Conservation (phyloP, 2,113 vertebrate genomes). For the Rhynchomys soricoides region DNA sequence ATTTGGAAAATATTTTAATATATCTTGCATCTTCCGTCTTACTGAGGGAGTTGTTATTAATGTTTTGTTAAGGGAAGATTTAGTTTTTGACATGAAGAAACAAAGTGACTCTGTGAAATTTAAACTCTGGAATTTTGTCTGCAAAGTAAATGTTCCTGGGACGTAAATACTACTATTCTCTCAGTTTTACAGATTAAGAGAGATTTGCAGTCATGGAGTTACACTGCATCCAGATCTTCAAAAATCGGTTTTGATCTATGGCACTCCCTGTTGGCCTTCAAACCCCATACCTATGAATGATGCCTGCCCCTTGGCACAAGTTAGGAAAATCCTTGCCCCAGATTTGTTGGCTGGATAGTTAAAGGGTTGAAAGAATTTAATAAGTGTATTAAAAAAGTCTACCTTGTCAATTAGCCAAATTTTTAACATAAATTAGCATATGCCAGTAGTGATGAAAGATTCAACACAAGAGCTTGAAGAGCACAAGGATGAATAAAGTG, state of each 20-base stretch:
- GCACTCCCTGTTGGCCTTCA: not conserved
- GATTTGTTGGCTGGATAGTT: not conserved
- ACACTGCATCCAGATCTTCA: not conserved
- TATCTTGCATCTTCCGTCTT: not conserved
- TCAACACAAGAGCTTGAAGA: not conserved
- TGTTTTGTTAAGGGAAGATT: not conserved
- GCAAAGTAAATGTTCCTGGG: not conserved
- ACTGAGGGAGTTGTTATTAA: not conserved
- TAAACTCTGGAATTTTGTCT: not conserved
- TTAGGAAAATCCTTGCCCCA: not conserved
- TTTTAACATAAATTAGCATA: conserved; percentile 17
- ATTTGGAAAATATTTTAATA: not conserved
- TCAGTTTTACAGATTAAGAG: not conserved
- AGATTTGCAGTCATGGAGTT: not conserved
- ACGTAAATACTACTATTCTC: not conserved
- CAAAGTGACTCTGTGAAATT: not conserved
- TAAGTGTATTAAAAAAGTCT: not conserved
- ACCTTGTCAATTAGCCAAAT: not conserved
- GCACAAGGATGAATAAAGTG: not conserved
- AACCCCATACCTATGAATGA: too few relatives aligned
- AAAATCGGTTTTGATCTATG: not conserved
- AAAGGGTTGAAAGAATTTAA: conserved; percentile 6
- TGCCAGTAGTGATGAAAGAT: not conserved
- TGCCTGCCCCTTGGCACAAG: not conserved
- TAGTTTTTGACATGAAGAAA: not conserved